Evolutionary conservation across 2,797 vertebrate species (phyloP), one percentile per base, ranked within the genome.

Genomic region (Falco rusticolus): DNA sequence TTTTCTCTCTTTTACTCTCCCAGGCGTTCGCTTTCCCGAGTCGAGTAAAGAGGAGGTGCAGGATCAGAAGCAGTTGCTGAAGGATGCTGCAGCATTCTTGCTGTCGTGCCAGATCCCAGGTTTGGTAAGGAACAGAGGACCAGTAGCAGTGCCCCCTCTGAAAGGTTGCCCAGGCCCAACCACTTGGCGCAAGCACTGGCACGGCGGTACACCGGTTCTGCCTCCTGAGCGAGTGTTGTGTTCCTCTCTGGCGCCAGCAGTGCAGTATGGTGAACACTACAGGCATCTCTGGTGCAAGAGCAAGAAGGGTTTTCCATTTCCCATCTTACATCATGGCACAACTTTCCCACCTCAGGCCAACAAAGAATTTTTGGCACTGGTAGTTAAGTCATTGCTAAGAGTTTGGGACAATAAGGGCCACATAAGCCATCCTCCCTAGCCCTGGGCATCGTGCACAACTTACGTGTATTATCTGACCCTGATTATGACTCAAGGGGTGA

Each of bases 31-130:
- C 69, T 99, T 99, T 96, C 99, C 99, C 0, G 99, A 99, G 9
- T 98, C 99, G 4, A 98, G 98, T 74, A 89, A 96, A 50, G 98
- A 99, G 33, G 99, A 99, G 76, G 97, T 99, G 85, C 98, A 98
- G 97, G 99, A 99, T 93, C 99, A 99, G 98, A 99, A 99, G 97
- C 99, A 99, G 97, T 97, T 99, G 83, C 98, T 99, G 82, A 99
- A 99, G 98, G 99, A 99, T 7, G 98, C 99, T 1, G 99, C 99
- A 19, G 98, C 98, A 4, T 99, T 99, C 98, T 93, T 99, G 87
- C 98, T 99, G 72, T 99, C 99, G 4, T 99, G 99, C 96, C 99
- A 99, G 98, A 99, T 99, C 95, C 99, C 99, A 3, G 99, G 99
- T 54, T 98, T 99, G 99, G 99, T 99, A 96, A 99, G 99, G 97